Base-by-base conservation (phyloP, 2,888 invertebrate species). In the Hypsopygia costalis region DNA sequence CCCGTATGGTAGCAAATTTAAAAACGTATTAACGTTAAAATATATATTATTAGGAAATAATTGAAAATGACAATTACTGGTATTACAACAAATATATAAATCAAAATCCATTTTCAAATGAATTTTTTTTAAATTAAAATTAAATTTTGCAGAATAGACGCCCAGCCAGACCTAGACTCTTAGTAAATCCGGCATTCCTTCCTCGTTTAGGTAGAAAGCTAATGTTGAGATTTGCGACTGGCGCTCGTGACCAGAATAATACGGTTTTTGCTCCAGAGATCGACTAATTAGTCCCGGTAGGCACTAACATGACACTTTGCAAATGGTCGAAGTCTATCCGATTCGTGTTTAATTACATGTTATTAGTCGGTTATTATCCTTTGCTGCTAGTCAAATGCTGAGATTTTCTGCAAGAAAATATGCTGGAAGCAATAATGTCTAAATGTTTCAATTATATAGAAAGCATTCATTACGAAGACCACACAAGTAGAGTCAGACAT, bases 121-220 rank as follows among this genome's bases (percentile, higher is more conserved):
- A n/a, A n/a, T n/a, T n/a, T n/a, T n/a, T n/a, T n/a, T n/a, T n/a
- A n/a, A n/a, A n/a, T n/a, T n/a, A n/a, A n/a, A n/a, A n/a, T n/a
- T n/a, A n/a, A n/a, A n/a, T n/a, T 31, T 28, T 37, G 5, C 22
- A 37, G 36, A 37, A 37, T 37, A 37, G 3, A 11, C 7, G 8
- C 32, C 41, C 34, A 36, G 38, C 22, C 27, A 36, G n/a, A n/a
- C n/a, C 41, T 34, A 45, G 41, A 50, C 31, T 41, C 44, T 34
- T 38, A 47, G 55, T 52, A 56, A 55, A 54, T 53, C 52, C 46
- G 34, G 49, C 60, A 66, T 66, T 57, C 61, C 54, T 47, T 53
- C 44, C 40, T 52, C 57, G 47, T 68, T 63, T 61, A 56, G 41
- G 58, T 55, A 53, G 55, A 56, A 49, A 58, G 57, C 49, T 40